Conservation (phyloP, 2,888 invertebrate species). For the Itoplectis maculator region DNA sequence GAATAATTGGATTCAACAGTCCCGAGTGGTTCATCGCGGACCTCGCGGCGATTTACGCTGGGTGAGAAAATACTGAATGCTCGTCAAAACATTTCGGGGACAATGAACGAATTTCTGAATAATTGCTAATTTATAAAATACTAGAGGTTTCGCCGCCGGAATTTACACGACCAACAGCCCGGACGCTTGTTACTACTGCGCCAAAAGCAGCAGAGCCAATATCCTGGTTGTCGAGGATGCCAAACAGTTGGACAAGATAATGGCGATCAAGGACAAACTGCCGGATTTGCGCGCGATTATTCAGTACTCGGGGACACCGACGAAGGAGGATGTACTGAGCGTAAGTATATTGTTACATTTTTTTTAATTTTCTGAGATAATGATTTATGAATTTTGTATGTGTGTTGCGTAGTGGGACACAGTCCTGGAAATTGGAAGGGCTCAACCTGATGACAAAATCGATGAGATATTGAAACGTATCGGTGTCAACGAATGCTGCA, state of each 20-base stretch:
- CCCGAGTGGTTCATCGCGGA: slow-evolving; percentile 96
- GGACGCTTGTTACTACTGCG: slow-evolving; percentile 93
- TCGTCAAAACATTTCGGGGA: not conserved
- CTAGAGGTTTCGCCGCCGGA: slow-evolving; percentile 93
- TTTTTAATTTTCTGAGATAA: not conserved
- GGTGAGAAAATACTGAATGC: slow-evolving; percentile 86
- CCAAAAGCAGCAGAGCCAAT: slow-evolving; percentile 91
- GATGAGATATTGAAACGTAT: slow-evolving; percentile 89
- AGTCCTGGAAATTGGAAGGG: slow-evolving; percentile 89
- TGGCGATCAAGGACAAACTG: slow-evolving; percentile 88
- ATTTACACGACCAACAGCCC: slow-evolving; percentile 96
- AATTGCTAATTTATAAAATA: slow-evolving; percentile 64
- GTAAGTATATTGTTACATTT: slow-evolving; percentile 81
- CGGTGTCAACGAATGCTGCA: slow-evolving; percentile 93
- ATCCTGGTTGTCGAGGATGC: slow-evolving; percentile 95
- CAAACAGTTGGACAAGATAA: slow-evolving; percentile 94
- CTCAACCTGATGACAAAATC: slow-evolving; percentile 89
- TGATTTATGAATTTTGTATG: not conserved
- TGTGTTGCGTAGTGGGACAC: slow-evolving; percentile 89
- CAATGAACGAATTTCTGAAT: slow-evolving; percentile 2
- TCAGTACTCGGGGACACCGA: slow-evolving; percentile 87
- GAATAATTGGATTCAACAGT: slow-evolving; percentile 96
- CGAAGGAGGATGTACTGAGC: slow-evolving; percentile 86
- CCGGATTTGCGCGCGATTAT: slow-evolving; percentile 93
- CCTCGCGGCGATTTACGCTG: slow-evolving; percentile 94